Conservation (phyloP, 2,888 invertebrate genomes). For the Hirtodrosophila confusa region DNA sequence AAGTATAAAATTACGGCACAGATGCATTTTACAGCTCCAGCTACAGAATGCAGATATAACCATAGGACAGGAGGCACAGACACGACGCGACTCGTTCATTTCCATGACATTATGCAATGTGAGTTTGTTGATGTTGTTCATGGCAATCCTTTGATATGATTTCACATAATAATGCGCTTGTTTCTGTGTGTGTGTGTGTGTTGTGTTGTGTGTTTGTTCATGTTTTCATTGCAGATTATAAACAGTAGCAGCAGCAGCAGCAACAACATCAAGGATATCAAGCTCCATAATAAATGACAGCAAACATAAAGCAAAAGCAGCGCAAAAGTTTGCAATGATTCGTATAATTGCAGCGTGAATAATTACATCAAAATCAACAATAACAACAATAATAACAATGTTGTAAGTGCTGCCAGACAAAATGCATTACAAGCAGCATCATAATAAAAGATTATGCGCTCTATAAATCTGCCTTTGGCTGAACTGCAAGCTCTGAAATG, state of each 20-base stretch:
- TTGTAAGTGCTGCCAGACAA: slow-evolving; percentile 49
- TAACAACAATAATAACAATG: slow-evolving; percentile 16
- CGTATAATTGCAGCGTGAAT: slow-evolving; percentile 78
- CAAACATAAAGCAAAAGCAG: slow-evolving; percentile 50
- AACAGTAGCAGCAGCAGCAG: slow-evolving; percentile 53
- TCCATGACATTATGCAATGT: slow-evolving; percentile 70
- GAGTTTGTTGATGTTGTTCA: slow-evolving; percentile 57
- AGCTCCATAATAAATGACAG: slow-evolving; percentile 53
- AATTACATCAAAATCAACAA: slow-evolving; percentile 75
- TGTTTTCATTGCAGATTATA: slow-evolving; percentile 77
- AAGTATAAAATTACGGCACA: slow-evolving; percentile 66
- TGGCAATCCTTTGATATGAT: slow-evolving; percentile 76
- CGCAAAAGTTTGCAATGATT: slow-evolving; percentile 68
- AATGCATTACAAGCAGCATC: slow-evolving; percentile 48
- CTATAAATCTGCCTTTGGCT: slow-evolving; percentile 8
- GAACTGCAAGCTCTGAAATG: slow-evolving; percentile 45
- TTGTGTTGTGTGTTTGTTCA: slow-evolving; percentile 13
- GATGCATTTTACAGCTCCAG: slow-evolving; percentile 32
- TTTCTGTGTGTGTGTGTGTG: slow-evolving; percentile 19
- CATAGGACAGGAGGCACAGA: background rate
- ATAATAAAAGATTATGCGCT: slow-evolving; percentile 71
- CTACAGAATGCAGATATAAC: slow-evolving; percentile 7
- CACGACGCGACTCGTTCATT: slow-evolving; percentile 28
- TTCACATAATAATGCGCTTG: slow-evolving; percentile 70
- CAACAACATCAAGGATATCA: slow-evolving; percentile 38